Base-by-base conservation (phyloP, 2,888 invertebrate species). In the Ichneumon xanthorius region DNA sequence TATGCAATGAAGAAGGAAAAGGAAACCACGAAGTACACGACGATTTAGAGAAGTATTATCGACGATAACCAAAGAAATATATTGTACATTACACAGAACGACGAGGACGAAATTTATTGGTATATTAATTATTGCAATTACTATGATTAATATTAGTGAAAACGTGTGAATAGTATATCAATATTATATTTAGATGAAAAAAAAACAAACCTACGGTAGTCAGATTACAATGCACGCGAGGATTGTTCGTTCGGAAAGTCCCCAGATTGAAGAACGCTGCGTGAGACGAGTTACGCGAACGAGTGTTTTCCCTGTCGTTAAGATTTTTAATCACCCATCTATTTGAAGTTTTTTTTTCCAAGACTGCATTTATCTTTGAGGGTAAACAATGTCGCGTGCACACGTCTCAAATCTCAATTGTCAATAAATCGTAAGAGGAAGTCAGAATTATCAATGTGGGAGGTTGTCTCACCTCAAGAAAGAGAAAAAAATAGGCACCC, bases 1-100 rank as follows among this genome's bases (percentile, higher is more conserved):
- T 63, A 73, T 70, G 80, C 61, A 61, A 70, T 30, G 33, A 11
- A 30, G 22, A 33, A 9, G 37, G 53, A 45, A 63, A 61, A n/a
- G 50, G 76, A 77, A 76, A 77, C 45, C 71, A 71, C 53, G 30
- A 75, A 75, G 61, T 61, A 50, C 33, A 80, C 53, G 73, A 65
- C 48, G 78, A 84, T 84, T 84, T 83, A 85, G 83, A 81, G 67
- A 87, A 86, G 84, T 88, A 88, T 88, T 89, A 88, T 88, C 87
- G 88, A 89, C 85, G 88, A 88, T 86, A 89, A 90, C 90, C 90
- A 90, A 90, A 90, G 89, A 90, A 87, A 87, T 87, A 87, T 89
- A 89, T 87, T 89, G 89, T 89, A 89, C 85, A 90, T 90, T 89
- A 87, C 85, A 86, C 88, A 88, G 88, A 88, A 88, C 84, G 86